Evolutionary conservation across 2,888 invertebrate species (phyloP), one percentile per base, ranked within the genome.

Genomic region (Phrixothrix hirtus): DNA sequence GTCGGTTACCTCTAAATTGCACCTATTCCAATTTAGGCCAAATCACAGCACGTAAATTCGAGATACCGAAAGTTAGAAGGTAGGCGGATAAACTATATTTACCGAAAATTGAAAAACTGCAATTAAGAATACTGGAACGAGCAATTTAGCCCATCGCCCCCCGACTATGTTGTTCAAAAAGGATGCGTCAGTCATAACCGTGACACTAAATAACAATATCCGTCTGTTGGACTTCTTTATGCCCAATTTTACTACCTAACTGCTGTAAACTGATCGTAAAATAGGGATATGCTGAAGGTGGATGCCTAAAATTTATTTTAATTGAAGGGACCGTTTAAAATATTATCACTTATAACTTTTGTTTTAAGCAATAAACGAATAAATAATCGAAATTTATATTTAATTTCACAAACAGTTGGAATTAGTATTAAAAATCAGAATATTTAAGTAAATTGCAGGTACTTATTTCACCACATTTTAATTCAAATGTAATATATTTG

Each of bases 161-260:
- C 27, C 25, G 29, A 11, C 36, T 30, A 13, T 39, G 39, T 43
- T 43, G 37, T 44, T 47, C 38, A 34, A 36, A 48, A 57, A 52
- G 59, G 59, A 57, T 54, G 57, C 57, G 58, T 46, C 54, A 39
- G 57, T 58, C 58, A 59, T 61, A 59, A 59, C 58, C 57, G 57
- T 60, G 57, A 61, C 61, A 57, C 55, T 59, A 61, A 61, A 61
- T 61, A 59, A 61, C 59, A 58, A 62, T 62, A 57, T 62, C 60
- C 59, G 61, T 59, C 59, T 42, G 48, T 47, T 37, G 29, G 39
- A 21, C 45, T 58, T 52, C 42, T 55, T 58, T 57, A 60, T 58
- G 49, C 30, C 41, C 34, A 51, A 53, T 57, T 60, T 60, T 60
- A 58, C 45, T 52, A 51, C 50, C 49, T 57, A 41, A 54, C 42